Percentiles rank a stretch among this genome's conserved stretches.
Evolutionary conservation across 2,888 invertebrate species (phyloP).

Genomic region (Drosophila basisetae): DNA sequence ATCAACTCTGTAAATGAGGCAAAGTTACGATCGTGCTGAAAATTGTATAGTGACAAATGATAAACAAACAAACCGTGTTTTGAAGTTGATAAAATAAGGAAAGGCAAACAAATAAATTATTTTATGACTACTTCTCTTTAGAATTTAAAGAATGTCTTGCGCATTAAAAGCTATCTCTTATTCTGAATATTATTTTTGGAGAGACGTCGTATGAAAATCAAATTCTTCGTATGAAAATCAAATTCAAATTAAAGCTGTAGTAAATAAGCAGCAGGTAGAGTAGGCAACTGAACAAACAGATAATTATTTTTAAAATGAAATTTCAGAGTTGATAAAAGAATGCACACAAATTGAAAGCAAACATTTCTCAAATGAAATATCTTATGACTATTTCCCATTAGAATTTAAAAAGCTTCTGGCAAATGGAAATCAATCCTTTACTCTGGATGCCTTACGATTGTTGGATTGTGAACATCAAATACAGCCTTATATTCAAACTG

Average conservation of each 20-base stretch:
- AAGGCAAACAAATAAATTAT: not conserved
- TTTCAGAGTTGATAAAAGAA: slow-evolving; percentile 1
- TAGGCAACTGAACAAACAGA: slow-evolving; percentile 2
- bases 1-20: not conserved
- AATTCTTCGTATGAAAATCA: not conserved
- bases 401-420: not conserved
- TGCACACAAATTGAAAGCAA: slow-evolving; percentile 15
- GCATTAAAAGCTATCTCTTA: not conserved
- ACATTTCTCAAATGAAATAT: not conserved
- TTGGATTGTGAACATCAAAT: not conserved
- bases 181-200: not conserved
- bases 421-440: not conserved
- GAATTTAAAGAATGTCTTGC: not conserved
- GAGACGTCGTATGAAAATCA: not conserved
- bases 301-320: not conserved
- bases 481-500: not conserved
- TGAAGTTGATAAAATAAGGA: not conserved
- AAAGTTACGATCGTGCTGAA: not conserved
- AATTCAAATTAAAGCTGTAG: not conserved
- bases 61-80: not conserved
- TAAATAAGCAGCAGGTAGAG: not conserved
- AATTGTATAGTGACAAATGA: not conserved
- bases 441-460: not conserved
- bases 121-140: not conserved
- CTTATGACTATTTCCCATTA: not conserved